Evolutionary conservation across 2,113 vertebrate genomes (phyloP), one percentile per base, ranked within the genome.

Genomic region (Myodes glareolus): DNA sequence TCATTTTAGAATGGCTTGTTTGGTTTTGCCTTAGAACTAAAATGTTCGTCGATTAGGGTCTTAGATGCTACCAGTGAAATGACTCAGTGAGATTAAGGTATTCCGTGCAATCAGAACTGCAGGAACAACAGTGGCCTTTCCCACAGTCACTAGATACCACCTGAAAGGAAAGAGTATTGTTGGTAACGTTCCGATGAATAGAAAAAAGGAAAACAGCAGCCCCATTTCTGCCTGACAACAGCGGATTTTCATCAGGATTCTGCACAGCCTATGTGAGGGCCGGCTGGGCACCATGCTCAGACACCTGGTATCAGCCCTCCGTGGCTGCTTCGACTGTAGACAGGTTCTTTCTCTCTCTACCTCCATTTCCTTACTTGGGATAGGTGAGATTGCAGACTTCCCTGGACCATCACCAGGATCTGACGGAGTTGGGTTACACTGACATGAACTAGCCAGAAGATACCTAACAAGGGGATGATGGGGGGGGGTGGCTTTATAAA

Each of bases 1-100:
- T 86, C 78, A 67, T 90, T 91, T 97, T 91, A 55, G 82, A 94
- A 95, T 29, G 70, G 90, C 97, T 90, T 96, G 73, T 94, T 97
- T 97, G 90, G 82, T 96, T 94, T 96, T 96, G 86, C 73, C 86
- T 95, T 90, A 87, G 50, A 81, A 42, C 82, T 52, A 82, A 94
- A 90, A 97, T 95, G 90, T 96, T 61, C 50, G 88, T 95, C 97
- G 94, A 96, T 96, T 92, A 90, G 96, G 92, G 93, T 96, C 86
- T 78, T 68, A 82, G 89, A 93, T 76, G 81, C 61, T 95, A 81
- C 73, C 94, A 75, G 86, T 85, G 93, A 97, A 96, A 92, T 96
- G 81, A 92, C 55, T 82, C 17, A 0, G 23, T 31, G 67, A 96
- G 67, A 96, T 91, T 86, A 87, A 97, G 94, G 92, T 82, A 84